Evolutionary conservation across 2,113 vertebrate genomes (phyloP), one percentile per base, ranked within the genome.

Genomic region (Corvus hawaiiensis): DNA sequence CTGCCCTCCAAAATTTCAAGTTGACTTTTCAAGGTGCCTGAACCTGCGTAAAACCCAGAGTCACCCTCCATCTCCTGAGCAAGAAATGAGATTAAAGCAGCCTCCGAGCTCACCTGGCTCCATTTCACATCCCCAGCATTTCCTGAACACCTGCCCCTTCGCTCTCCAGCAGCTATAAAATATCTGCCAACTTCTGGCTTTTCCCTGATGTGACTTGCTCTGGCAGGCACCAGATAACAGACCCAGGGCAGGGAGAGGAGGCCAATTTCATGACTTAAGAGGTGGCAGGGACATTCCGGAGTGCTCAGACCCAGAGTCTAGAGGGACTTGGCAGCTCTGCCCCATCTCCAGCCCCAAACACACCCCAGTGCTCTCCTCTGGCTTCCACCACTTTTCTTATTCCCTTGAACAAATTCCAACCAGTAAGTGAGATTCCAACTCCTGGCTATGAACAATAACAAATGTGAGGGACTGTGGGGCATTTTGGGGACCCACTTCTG

Each of bases 91-190:
- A 88, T 84, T 52, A 83, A 73, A 80, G 79, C 63, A 49, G 72
- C 11, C 87, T 49, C 58, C 0, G 12, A 90, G 95, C 92, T 94
- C 83, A 90, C 92, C 92, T 90, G 88, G 85, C 85, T 93, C 12
- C 0, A 4, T 90, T 77, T 90, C 96, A 62, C 59, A 46, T 33
- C 41, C 79, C 30, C 16, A 62, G 72, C 63, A 6, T 4, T 77
- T 83, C 95, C 94, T 51, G 58, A 83, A 49, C 75, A 58, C 69
- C 63, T 62, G 92, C 82, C 93, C 91, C 74, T 83, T 10, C 4
- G 7, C 85, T 88, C 78, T 90, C 85, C 88, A 84, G 67, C 88
- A 92, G 92, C 90, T 94, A 58, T 23, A 80, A 69, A 90, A 66
- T 27, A 73, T 51, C 69, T 66, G 94, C 72, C 90, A 73, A 6